Evolutionary conservation across 2,797 vertebrate species (phyloP), one percentile per base, ranked within the genome.

Genomic region (Rachycentron canadum): DNA sequence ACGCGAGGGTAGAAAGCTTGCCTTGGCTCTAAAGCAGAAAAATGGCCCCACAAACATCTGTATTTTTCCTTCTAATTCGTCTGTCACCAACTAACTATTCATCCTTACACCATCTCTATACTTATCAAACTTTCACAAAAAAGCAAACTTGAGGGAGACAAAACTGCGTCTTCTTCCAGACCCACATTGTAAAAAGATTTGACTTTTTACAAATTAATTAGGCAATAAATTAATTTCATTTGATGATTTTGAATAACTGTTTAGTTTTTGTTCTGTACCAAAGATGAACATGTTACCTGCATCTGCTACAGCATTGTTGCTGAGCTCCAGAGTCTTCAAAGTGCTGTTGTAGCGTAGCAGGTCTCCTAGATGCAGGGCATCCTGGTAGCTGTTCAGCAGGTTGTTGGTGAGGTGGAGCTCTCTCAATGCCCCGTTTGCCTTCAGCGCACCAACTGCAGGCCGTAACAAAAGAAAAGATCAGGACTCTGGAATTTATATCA

Each of bases 371-470:
- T 96, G 93, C 88, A 96, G 88, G 53, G 95, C 89, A 12, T 96
- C 95, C 87, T 95, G 95, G 90, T 91, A 94, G 74, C 95, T 90
- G 88, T 95, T 96, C 62, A 95, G 88, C 38, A 83, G 78, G 77
- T 96, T 96, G 89, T 90, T 80, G 68, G 84, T 75, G 1, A 95
- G 91, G 78, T 94, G 90, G 43, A 96, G 94, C 83, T 95, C 93
- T 70, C 69, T 84, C 65, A 96, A 76, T 30, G 82, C 49, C 26
- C 65, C 47, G 79, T 95, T 95, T 14, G 84, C 82, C 90, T 89
- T 96, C 67, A 96, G 83, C 13, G 91, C 81, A 17, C 91, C 83
- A 21, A 94, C 95, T 96, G 50, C 2, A 67, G 55, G 50, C 40
- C 75, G 1, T 19, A 65, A 53, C 3, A 56, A 19, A 16, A 71